Base-by-base conservation (phyloP, 2,888 invertebrate species). In the Drosophila trichaetosa region DNA sequence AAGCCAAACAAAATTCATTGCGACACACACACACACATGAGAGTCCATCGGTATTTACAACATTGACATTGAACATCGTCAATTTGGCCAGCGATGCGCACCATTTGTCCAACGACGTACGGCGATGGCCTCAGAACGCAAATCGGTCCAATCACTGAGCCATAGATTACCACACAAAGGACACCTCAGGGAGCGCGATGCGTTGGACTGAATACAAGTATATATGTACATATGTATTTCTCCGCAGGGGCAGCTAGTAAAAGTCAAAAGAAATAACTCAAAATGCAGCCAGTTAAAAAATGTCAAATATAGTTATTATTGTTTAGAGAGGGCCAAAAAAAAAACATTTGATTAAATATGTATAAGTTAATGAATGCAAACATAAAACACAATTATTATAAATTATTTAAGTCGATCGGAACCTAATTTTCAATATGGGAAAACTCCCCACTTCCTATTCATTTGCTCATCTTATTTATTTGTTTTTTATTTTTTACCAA, bases 41-140 rank as follows among this genome's bases (percentile, higher is more conserved):
- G 13, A 16, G n/a, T 31, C 42, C 58, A 64, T 57, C 54, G 38
- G 66, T 73, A 68, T 80, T 74, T 75, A 75, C 77, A 75, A 58
- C 81, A 80, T 82, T 87, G 87, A 80, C 86, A 87, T 86, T 87
- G 86, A 79, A 72, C 68, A 59, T 68, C 51, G 59, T 29, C 68
- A 57, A 69, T 71, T 77, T 67, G 72, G 76, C 53, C 72, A 80
- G 29, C 73, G 80, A 73, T 68, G 76, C 70, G 77, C 64, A 69
- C 72, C 68, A 67, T 64, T 57, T 73, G 69, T 52, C 36, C 62
- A 64, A 63, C 64, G 42, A 42, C 68, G 71, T 52, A 33, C 58
- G 57, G 61, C 64, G 36, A 40, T 69, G 57, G 51, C 49, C 62
- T 42, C 46, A 62, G 40, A 63, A 34, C 63, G 29, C 29, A 60